Conservation (phyloP, 2,888 invertebrate species). For the Hoplodrina blanda region DNA sequence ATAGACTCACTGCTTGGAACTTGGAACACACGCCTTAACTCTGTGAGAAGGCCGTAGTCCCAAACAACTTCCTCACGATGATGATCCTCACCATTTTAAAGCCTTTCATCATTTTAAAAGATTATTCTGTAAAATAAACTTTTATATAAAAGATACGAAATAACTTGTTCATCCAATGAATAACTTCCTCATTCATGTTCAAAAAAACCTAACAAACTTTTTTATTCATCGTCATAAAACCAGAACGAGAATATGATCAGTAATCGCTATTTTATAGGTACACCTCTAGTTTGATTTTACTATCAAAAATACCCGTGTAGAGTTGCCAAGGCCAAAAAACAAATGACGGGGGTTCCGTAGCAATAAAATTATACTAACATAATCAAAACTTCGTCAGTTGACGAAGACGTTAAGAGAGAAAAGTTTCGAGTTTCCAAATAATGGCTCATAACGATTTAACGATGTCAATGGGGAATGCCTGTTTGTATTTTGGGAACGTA, state of each 20-base stretch:
- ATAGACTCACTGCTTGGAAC: no score
- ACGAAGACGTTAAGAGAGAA: constrained; percentile 45
- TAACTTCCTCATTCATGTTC: constrained; percentile 2
- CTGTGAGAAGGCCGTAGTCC: no score
- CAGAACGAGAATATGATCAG: constrained; percentile 39
- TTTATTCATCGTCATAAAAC: constrained; percentile 39
- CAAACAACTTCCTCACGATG: no score
- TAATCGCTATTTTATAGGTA: constrained; percentile 31
- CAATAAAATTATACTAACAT: constrained; percentile 69
- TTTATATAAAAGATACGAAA: neutral
- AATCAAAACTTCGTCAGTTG: constrained; percentile 68
- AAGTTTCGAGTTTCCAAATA: constrained; percentile 58
- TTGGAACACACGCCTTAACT: no score
- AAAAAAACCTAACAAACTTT: constrained; percentile 10
- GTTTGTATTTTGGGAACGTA: constrained; percentile 28
- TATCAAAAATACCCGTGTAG: constrained; percentile 32
- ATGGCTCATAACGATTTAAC: constrained; percentile 58
- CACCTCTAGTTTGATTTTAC: constrained; percentile 47
- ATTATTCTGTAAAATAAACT: no score
- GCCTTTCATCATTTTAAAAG: no score
- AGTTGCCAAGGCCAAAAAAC: constrained; percentile 66
- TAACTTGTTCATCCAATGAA: constrained; percentile 5
- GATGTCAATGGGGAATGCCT: constrained; percentile 45
- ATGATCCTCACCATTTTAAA: no score
- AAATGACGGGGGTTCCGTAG: constrained; percentile 51